phyloP scores from a whole-genome alignment of 1,140 invertebrate genomes.

The Rhynchophorus ferrugineus region DNA sequence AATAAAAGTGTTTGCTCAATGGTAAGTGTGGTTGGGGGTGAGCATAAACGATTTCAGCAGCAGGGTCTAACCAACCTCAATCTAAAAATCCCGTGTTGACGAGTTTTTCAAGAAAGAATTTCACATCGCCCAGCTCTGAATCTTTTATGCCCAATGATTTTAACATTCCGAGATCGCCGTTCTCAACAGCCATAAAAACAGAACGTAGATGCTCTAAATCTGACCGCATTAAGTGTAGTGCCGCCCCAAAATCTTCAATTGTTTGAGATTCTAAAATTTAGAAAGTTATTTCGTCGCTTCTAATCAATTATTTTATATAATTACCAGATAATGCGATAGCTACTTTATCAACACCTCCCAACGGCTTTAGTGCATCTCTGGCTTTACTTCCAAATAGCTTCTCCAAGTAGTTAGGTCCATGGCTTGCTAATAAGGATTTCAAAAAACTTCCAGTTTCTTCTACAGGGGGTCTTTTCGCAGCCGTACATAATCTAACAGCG shows the following conservation, averaged over 20 bases:
- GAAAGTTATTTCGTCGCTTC: too few relatives aligned
- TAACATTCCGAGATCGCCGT: constrained; percentile 87
- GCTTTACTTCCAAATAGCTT: constrained; percentile 93
- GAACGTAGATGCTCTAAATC: constrained; percentile 88
- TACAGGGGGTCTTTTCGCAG: constrained; percentile 92
- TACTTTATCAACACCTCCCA: constrained; percentile 89
- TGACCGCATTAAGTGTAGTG: constrained; percentile 75
- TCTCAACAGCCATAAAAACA: constrained; percentile 94
- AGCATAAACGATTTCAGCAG: constrained; percentile 37
- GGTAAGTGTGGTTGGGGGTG: constrained; percentile 38
- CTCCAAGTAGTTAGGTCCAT: constrained; percentile 93
- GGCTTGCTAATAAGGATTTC: constrained; percentile 83
- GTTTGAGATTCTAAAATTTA: constrained; percentile 87
- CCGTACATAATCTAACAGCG: constrained; percentile 66
- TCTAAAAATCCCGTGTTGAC: constrained; percentile 95
- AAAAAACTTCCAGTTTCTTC: constrained; percentile 93
- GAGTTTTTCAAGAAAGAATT: constrained; percentile 94
- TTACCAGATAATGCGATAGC: constrained; percentile 90
- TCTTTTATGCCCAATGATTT: constrained; percentile 92
- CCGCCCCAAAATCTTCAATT: constrained; percentile 86
- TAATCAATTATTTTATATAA: too few relatives aligned
- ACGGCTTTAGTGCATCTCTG: constrained; percentile 75
- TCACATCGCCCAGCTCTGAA: constrained; percentile 92
- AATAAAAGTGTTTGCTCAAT: constrained; percentile 38
- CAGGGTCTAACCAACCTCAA: constrained; percentile 57